Evolutionary conservation across 2,888 invertebrate genomes (phyloP).

Genomic region (Oligia strigilis): DNA sequence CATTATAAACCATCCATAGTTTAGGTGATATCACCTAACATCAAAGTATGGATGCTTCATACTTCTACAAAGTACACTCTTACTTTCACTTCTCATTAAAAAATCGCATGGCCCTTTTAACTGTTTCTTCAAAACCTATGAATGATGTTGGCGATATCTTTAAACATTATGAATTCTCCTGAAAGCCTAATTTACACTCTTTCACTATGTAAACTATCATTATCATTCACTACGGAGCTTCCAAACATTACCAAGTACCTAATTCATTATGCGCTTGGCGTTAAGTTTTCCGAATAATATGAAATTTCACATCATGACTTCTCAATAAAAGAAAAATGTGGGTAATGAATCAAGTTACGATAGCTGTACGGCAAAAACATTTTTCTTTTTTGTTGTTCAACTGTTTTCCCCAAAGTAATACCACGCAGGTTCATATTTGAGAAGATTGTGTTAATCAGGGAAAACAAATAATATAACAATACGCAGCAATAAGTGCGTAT

Average conservation of each 20-base stretch:
- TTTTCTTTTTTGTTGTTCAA: constrained; percentile 23
- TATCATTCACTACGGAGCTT: too few relatives aligned
- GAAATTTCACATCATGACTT: background rate
- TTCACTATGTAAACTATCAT: too few relatives aligned
- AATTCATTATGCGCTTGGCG: background rate
- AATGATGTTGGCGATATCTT: too few relatives aligned
- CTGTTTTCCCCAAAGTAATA: constrained; percentile 47
- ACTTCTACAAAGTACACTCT: too few relatives aligned
- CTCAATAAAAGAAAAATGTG: background rate
- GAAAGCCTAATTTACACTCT: too few relatives aligned
- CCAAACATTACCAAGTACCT: background rate
- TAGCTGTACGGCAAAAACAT: background rate
- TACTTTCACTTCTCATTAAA: too few relatives aligned
- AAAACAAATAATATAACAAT: constrained; percentile 35
- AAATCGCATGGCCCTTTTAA: too few relatives aligned
- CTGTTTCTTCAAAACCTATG: too few relatives aligned
- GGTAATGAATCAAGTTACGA: constrained; percentile 7
- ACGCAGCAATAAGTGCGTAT: background rate
- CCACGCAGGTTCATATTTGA: constrained; percentile 8
- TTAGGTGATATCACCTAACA: too few relatives aligned
- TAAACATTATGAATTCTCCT: too few relatives aligned
- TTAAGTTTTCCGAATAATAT: background rate
- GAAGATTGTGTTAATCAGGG: constrained; percentile 1
- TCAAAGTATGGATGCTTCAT: background rate
- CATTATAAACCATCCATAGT: too few relatives aligned